phyloP scores from a whole-genome alignment of 1,140 invertebrate species.

The Lanistes nyassanus region DNA sequence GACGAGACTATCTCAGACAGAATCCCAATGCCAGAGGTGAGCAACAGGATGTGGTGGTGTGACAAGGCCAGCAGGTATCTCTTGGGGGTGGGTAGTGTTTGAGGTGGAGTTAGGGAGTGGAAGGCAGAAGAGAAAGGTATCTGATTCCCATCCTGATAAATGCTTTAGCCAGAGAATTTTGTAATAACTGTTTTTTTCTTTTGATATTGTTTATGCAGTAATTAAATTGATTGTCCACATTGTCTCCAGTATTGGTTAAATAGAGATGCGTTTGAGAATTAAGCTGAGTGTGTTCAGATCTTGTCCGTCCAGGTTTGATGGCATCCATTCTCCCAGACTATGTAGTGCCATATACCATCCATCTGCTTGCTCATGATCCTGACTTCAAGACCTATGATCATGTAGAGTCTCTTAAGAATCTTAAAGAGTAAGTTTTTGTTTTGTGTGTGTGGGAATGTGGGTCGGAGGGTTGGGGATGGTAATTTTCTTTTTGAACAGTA shows the following conservation, averaged over 20 bases:
- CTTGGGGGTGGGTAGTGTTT: too few species aligned
- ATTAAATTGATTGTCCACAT: too few species aligned
- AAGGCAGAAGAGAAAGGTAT: too few species aligned
- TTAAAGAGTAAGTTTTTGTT: constrained; percentile 64
- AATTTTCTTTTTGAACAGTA: not conserved
- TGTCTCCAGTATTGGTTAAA: too few species aligned
- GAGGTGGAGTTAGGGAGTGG: too few species aligned
- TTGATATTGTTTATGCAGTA: too few species aligned
- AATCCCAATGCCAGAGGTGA: constrained; percentile 39
- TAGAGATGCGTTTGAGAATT: too few species aligned
- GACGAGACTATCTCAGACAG: constrained; percentile 88
- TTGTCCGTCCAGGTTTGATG: constrained; percentile 52
- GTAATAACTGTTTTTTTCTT: too few species aligned
- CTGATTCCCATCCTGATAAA: too few species aligned
- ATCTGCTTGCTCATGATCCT: constrained; percentile 91
- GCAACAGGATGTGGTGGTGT: not conserved
- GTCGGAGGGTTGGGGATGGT: not conserved
- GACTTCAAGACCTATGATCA: constrained; percentile 81
- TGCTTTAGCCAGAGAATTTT: too few species aligned
- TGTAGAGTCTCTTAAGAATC: constrained; percentile 76
- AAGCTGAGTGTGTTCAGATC: constrained; percentile 5
- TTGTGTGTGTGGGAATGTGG: not conserved
- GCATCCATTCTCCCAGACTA: constrained; percentile 82
- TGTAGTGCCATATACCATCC: constrained; percentile 93
- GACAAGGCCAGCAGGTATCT: too few species aligned